Conservation (phyloP, 2,888 invertebrate species). For the Pollenia griseotomentosa region DNA sequence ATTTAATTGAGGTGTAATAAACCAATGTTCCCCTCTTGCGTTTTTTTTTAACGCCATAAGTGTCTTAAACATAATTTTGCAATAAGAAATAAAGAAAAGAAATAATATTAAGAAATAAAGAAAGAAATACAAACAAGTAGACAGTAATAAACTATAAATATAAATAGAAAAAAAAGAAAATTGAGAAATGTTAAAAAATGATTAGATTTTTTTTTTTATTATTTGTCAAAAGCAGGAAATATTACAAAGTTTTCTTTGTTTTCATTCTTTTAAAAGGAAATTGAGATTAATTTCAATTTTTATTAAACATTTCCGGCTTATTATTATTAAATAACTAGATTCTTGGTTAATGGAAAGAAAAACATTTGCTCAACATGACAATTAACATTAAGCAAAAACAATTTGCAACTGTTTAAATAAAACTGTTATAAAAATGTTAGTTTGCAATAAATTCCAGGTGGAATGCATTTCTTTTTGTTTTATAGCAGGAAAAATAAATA, state of each 20-base stretch:
- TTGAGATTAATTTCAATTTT: slow-evolving; percentile 63
- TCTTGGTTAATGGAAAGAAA: slow-evolving; percentile 5
- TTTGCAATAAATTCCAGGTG: background rate
- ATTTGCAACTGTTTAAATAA: background rate
- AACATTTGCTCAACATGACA: slow-evolving; percentile 11
- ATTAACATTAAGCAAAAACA: background rate
- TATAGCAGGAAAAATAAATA: background rate
- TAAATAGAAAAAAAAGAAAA: background rate
- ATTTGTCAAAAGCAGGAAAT: slow-evolving; percentile 48
- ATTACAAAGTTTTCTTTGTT: background rate
- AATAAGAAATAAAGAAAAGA: no score
- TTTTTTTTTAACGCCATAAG: background rate
- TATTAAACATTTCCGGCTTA: slow-evolving; percentile 58
- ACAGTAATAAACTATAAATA: background rate
- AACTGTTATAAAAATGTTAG: slow-evolving; percentile 8
- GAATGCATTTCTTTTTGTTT: slow-evolving; percentile 8
- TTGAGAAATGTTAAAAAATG: slow-evolving; percentile 2
- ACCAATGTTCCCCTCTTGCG: background rate
- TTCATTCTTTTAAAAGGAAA: slow-evolving; percentile 40
- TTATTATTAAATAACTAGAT: slow-evolving; percentile 54
- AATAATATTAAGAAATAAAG: no score
- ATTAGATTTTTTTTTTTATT: slow-evolving; percentile 8
- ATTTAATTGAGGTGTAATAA: background rate
- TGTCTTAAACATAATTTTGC: background rate
- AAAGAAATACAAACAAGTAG: background rate